A percentile compares a stretch with the other conserved stretches of the same genome.
These are phyloP conservation scores for Melanotaenia parkinsoni DNA, from an alignment of 2,797 vertebrate genomes.

Conservation along the genomic window DNA sequence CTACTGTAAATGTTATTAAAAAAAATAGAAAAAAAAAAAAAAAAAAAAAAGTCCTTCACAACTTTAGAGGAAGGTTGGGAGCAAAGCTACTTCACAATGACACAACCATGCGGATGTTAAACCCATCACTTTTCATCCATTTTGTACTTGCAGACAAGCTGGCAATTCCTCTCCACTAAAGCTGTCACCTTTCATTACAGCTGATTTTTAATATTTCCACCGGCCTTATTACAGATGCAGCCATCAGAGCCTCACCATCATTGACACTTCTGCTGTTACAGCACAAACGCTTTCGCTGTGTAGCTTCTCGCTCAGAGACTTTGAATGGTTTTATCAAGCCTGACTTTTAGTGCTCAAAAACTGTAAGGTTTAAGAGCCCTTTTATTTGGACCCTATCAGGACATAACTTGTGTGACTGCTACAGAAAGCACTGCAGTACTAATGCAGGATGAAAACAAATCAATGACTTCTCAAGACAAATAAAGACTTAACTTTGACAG, in stretches of 20 bases:
- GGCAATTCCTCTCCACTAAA: slow-evolving; percentile 52
- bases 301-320: slow-evolving; percentile 7
- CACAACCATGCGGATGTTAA: slow-evolving; percentile 36
- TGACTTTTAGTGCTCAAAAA: slow-evolving; percentile 14
- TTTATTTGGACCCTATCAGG: slow-evolving; percentile 24
- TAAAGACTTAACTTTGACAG: slow-evolving; percentile 43
- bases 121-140: slow-evolving; percentile 43
- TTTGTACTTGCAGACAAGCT: slow-evolving; percentile 41
- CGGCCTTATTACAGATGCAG: slow-evolving; percentile 53
- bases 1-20: slow-evolving; percentile 32
- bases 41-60: slow-evolving; percentile 11
- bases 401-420: slow-evolving; percentile 38
- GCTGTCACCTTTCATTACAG: slow-evolving; percentile 65
- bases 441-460: slow-evolving; percentile 70
- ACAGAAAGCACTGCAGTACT: slow-evolving; percentile 67
- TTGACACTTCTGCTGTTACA: slow-evolving; percentile 37
- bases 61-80: slow-evolving; percentile 41
- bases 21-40: not conserved
- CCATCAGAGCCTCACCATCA: slow-evolving; percentile 22
- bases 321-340: slow-evolving; percentile 13
- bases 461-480: slow-evolving; percentile 57
- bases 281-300: slow-evolving; percentile 24
- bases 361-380: slow-evolving; percentile 30
- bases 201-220: slow-evolving; percentile 53
- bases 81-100: slow-evolving; percentile 22